Conservation (phyloP, 1,140 invertebrate species). For the Drosophila bocki region DNA sequence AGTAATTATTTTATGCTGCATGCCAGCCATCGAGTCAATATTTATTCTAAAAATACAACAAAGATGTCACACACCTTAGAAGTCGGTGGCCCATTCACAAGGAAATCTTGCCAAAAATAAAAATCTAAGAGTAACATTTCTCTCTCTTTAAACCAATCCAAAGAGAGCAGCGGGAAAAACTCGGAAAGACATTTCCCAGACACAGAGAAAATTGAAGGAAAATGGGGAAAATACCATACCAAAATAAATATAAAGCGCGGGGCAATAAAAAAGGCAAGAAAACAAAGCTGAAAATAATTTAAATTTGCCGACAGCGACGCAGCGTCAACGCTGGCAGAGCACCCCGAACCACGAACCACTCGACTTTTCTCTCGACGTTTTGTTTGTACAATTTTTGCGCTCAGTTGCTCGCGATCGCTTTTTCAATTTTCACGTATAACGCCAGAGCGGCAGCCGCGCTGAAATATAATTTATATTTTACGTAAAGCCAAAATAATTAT, state of each 20-base stretch:
- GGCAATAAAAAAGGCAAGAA: slow-evolving; percentile 71
- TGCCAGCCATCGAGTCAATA: neutral
- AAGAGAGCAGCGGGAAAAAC: slow-evolving; percentile 17
- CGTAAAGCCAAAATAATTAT: slow-evolving; percentile 22
- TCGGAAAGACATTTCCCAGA: slow-evolving; percentile 49
- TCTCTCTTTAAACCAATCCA: slow-evolving; percentile 6
- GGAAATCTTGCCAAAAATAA: slow-evolving; percentile 15
- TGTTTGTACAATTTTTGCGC: slow-evolving; percentile 80
- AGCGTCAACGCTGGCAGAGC: slow-evolving; percentile 29
- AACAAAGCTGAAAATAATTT: slow-evolving; percentile 81
- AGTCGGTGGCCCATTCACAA: slow-evolving; percentile 39
- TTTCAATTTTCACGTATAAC: slow-evolving; percentile 82
- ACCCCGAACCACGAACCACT: slow-evolving; percentile 13
- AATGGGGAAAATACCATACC: slow-evolving; percentile 62
- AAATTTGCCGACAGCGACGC: slow-evolving; percentile 67
- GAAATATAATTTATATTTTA: slow-evolving; percentile 28
- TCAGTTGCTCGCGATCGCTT: slow-evolving; percentile 83
- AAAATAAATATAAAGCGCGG: slow-evolving; percentile 69
- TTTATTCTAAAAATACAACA: slow-evolving; percentile 24
- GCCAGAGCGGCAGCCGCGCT: slow-evolving; percentile 21
- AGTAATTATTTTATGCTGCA: slow-evolving; percentile 30
- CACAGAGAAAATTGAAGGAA: slow-evolving; percentile 37
- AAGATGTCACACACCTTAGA: slow-evolving; percentile 29
- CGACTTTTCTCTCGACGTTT: slow-evolving; percentile 50
- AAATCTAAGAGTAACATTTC: slow-evolving; percentile 2